A percentile compares a stretch with the other conserved stretches of the same genome.
Evolutionary conservation across 2,888 invertebrate species (phyloP).

Genomic region (Synanthedon formicaeformis): DNA sequence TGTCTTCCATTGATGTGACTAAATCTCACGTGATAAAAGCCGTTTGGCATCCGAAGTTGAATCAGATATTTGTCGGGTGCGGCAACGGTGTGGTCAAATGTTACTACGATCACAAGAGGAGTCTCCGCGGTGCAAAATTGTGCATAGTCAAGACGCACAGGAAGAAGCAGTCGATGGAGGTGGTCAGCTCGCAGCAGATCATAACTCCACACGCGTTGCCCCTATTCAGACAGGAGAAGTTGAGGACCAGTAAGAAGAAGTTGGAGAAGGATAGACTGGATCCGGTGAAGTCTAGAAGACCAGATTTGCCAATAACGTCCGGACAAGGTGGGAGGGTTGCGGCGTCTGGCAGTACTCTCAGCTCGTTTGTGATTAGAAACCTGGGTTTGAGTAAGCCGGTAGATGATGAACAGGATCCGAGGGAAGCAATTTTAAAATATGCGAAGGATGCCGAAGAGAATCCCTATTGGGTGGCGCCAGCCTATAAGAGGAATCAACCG

Average conservation of each 20-base stretch:
- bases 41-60: constrained; percentile 97
- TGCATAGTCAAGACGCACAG: constrained; percentile 86
- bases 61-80: constrained; percentile 94
- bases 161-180: constrained; percentile 85
- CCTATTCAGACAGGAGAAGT: constrained; percentile 91
- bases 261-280: constrained; percentile 92
- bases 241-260: constrained; percentile 88
- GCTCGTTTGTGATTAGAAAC: constrained; percentile 96
- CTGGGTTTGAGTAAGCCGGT: constrained; percentile 92
- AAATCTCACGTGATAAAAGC: constrained; percentile 88
- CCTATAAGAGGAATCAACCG: constrained; percentile 91
- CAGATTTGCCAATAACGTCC: constrained; percentile 89
- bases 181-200: constrained; percentile 90
- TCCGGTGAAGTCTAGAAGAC: constrained; percentile 84
- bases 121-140: constrained; percentile 90
- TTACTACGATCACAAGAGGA: constrained; percentile 89
- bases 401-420: constrained; percentile 92
- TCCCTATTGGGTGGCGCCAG: constrained; percentile 96
- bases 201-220: constrained; percentile 97
- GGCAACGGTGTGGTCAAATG: constrained; percentile 92
- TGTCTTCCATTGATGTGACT: constrained; percentile 81
- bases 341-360: constrained; percentile 93
- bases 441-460: constrained; percentile 96
- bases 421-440: constrained; percentile 93
- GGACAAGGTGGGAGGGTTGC: constrained; percentile 94